Percentiles rank a stretch among this genome's conserved stretches.
Conservation (phyloP, 2,113 vertebrate genomes). For the Dicrurus megarhynchus region DNA sequence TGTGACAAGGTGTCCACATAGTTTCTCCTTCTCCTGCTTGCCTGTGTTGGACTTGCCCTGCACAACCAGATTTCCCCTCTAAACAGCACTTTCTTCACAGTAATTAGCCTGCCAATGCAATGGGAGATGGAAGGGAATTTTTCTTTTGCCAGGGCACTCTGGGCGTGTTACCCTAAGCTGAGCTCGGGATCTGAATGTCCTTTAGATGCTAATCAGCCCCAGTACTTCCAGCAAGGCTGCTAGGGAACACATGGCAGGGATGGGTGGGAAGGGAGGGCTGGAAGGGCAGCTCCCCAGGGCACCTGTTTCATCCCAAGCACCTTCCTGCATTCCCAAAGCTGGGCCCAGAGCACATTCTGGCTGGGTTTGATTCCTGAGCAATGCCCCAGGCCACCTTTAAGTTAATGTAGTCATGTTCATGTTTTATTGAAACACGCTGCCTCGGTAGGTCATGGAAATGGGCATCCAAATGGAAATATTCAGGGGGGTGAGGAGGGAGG, state of each 20-base stretch:
- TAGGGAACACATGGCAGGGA: background rate
- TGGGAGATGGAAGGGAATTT: background rate
- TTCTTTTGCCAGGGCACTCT: background rate
- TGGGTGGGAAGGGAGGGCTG: background rate
- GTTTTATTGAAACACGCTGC: conserved; percentile 34
- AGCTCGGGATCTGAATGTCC: background rate
- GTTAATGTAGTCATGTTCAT: conserved; percentile 4
- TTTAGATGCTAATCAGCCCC: background rate
- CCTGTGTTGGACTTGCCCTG: background rate
- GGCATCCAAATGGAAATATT: conserved; percentile 15
- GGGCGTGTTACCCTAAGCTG: background rate
- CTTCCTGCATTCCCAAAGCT: background rate
- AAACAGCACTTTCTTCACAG: background rate
- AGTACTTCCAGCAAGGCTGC: background rate
- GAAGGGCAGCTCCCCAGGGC: background rate
- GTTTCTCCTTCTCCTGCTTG: background rate
- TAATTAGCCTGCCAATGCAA: background rate
- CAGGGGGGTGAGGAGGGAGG: background rate
- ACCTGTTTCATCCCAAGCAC: background rate
- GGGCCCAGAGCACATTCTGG: background rate
- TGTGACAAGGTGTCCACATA: background rate
- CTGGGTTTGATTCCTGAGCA: background rate
- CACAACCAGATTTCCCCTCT: background rate
- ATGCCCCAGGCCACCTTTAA: conserved; percentile 8
- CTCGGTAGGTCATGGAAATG: conserved; percentile 12